Base-by-base conservation (phyloP, 1,140 invertebrate species). In the Elysia chlorotica region DNA sequence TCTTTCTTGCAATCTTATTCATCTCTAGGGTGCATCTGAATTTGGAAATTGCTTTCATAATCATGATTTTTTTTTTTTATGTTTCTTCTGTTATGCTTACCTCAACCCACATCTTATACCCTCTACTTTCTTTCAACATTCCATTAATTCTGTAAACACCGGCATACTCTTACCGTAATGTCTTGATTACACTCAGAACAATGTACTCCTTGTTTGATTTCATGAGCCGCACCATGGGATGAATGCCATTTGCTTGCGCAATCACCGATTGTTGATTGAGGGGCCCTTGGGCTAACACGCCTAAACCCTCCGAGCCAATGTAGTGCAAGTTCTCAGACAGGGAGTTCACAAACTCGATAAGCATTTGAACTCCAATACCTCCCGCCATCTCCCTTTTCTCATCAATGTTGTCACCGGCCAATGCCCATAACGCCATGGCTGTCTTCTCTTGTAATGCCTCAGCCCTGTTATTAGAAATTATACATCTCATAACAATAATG, bases 301-400 rank as follows among this genome's bases (percentile, higher is more conserved):
- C 82, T 17, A 87, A 66, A 0, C 81, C 83, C 66, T 87, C 86
- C 48, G 84, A 86, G 21, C 85, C 85, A 70, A 87, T 87, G 28
- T 74, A 82, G 78, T 86, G 83, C 25, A 87, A 79, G 48, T 83
- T 79, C 69, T 83, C 81, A 23, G 82, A 81, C 72, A 82, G 63
- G 25, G 84, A 82, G 74, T 84, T 83, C 10, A 85, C 76, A 77
- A 87, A 87, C 65, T 86, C 83, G 30, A 87, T 83, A 19, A 87
- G 73, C 61, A 80, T 76, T 17, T 79, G 78, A 31, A 86, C 85
- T 30, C 83, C 83, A 67, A 87, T 86, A 41, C 77, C 79, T 54
- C 76, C 78, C 0, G 86, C 85, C 77, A 87, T 86, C 14, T 80
- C 78, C 31, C 84, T 73, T 65, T 81, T 80, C 36, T 83, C 79